phyloP scores from a whole-genome alignment of 2,113 vertebrate genomes.

The Xiphophorus hellerii region DNA sequence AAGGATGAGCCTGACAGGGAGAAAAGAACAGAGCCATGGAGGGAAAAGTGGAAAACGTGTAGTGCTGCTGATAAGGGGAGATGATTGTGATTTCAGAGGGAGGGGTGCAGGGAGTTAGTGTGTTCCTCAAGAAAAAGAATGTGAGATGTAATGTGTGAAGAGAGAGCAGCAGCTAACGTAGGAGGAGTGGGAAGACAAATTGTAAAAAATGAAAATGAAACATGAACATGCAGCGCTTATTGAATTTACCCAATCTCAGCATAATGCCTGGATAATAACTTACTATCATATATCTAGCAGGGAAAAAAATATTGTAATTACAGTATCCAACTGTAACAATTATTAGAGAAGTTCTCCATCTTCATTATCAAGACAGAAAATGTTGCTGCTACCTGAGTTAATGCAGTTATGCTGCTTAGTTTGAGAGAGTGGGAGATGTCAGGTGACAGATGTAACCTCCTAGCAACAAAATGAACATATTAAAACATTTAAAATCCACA shows the following conservation, averaged over 20 bases:
- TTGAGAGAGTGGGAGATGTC: neutral
- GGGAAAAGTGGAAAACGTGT: neutral
- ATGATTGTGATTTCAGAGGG: constrained; percentile 12
- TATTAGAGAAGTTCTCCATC: neutral
- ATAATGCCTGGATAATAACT: neutral
- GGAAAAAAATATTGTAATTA: neutral
- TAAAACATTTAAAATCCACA: neutral
- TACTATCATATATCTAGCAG: neutral
- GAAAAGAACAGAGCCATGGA: constrained; percentile 4
- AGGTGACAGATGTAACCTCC: neutral
- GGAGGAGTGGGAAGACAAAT: neutral
- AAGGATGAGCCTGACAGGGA: constrained; percentile 8
- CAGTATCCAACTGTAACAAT: neutral
- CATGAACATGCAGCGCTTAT: neutral
- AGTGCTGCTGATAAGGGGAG: constrained; percentile 21
- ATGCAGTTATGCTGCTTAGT: neutral
- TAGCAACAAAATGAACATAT: neutral
- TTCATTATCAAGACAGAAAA: neutral
- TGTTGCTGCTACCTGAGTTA: neutral
- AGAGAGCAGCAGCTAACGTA: neutral
- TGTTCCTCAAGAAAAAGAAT: neutral
- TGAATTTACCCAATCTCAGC: neutral
- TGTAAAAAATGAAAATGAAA: neutral
- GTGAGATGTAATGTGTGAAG: constrained; percentile 3
- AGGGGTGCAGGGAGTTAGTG: neutral